Evolutionary conservation across 2,888 invertebrate genomes (phyloP).

Genomic region (Lycocerus yunnanus): DNA sequence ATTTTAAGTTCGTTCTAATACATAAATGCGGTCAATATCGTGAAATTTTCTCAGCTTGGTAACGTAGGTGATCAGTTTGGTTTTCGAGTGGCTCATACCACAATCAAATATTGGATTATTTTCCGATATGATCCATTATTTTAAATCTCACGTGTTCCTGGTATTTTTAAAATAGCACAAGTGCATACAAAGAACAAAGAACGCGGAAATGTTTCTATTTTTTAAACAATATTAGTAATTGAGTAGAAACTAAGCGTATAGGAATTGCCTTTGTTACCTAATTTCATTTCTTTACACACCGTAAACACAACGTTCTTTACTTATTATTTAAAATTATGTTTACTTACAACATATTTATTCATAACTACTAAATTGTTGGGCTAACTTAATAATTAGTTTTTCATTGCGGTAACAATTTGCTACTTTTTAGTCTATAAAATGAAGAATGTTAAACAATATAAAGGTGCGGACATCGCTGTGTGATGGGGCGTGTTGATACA

Average conservation of each 20-base stretch:
- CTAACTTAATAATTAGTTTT: not conserved
- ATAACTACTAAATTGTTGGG: not conserved
- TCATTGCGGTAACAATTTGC: not conserved
- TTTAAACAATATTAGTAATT: constrained; percentile 26
- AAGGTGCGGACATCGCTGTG: not conserved
- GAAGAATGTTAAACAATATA: not conserved
- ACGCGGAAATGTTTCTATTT: constrained; percentile 25
- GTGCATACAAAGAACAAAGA: constrained; percentile 5
- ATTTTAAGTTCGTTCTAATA: too few relatives aligned
- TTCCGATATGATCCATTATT: not conserved
- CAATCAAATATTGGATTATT: not conserved
- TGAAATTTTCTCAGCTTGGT: too few relatives aligned
- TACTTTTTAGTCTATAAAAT: not conserved
- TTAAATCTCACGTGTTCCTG: not conserved
- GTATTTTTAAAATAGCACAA: not conserved
- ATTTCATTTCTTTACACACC: constrained; percentile 28
- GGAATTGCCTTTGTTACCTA: constrained; percentile 23
- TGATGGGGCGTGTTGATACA: not conserved
- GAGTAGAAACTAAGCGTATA: constrained; percentile 23
- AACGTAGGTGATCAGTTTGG: not conserved
- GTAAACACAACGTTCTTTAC: constrained; percentile 21
- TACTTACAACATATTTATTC: constrained; percentile 19
- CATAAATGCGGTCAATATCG: too few relatives aligned
- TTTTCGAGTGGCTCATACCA: not conserved
- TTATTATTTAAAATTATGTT: constrained; percentile 14